Conservation (phyloP, 2,113 vertebrate species). For the Notarius quadriscutis region DNA sequence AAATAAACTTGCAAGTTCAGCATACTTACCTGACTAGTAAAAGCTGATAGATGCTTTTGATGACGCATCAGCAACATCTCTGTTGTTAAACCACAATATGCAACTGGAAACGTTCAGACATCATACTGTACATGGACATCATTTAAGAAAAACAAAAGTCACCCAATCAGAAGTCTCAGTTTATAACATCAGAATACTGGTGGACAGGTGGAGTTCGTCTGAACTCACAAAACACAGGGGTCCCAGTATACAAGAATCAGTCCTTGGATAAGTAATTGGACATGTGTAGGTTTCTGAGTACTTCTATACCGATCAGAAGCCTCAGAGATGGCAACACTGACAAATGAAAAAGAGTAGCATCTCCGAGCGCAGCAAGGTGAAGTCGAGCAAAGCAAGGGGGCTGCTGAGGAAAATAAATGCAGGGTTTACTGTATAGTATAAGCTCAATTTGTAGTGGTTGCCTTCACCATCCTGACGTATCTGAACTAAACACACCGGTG, state of each 20-base stretch:
- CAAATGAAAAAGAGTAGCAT: too few species aligned
- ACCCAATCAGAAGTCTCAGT: neutral
- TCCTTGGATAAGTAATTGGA: neutral
- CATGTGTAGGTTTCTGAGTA: neutral
- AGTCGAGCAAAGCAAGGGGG: too few species aligned
- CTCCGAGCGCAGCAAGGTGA: too few species aligned
- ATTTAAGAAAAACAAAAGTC: neutral
- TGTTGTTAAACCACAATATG: neutral
- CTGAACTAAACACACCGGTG: too few species aligned
- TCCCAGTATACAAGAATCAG: neutral
- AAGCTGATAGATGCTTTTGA: neutral
- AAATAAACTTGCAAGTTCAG: conserved; percentile 10
- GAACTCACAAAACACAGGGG: neutral
- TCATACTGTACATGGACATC: neutral
- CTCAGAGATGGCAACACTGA: too few species aligned
- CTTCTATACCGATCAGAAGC: neutral
- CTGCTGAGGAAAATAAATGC: too few species aligned
- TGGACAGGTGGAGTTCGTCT: neutral
- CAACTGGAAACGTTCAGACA: neutral
- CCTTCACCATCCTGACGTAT: too few species aligned
- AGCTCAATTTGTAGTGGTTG: too few species aligned
- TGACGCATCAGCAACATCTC: neutral
- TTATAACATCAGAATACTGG: neutral
- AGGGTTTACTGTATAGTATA: too few species aligned
- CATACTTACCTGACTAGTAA: neutral